These are phyloP conservation scores for Lamellibrachia luymesi DNA, from an alignment of 1,140 invertebrate species.

Conservation along the genomic window DNA sequence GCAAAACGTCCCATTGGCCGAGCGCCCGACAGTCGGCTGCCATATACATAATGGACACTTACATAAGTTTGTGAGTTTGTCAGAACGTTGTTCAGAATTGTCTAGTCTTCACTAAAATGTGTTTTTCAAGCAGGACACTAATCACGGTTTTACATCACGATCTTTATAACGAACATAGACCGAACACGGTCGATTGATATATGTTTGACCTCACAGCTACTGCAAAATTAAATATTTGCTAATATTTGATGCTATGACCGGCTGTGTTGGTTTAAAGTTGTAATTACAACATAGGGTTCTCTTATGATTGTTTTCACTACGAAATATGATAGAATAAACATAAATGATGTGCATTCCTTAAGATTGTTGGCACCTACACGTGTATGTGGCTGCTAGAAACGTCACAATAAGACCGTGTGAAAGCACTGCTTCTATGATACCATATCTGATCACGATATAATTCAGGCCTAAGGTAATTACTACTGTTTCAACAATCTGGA, in stretches of 20 bases:
- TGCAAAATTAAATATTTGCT: too few relatives aligned
- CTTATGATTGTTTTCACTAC: neutral
- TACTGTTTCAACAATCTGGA: too few relatives aligned
- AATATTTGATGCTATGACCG: too few relatives aligned
- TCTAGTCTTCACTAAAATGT: neutral
- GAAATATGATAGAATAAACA: neutral
- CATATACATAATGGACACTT: neutral
- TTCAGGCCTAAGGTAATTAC: too few relatives aligned
- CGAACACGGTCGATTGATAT: too few relatives aligned
- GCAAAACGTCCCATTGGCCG: neutral
- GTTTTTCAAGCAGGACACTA: neutral
- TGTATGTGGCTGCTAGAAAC: neutral
- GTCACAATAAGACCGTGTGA: neutral
- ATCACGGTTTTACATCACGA: too few relatives aligned
- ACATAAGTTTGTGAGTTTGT: neutral
- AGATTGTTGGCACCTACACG: neutral
- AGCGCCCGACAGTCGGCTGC: too few relatives aligned
- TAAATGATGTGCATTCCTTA: neutral
- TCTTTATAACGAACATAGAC: too few relatives aligned
- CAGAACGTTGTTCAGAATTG: neutral
- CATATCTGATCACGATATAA: neutral
- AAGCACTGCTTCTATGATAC: too few relatives aligned
- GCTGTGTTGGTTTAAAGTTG: too few relatives aligned
- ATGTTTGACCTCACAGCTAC: too few relatives aligned
- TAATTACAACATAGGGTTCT: too few relatives aligned